These are phyloP conservation scores for Ammodramus savannarum DNA, from an alignment of 2,113 vertebrate species.

Conservation along the genomic window DNA sequence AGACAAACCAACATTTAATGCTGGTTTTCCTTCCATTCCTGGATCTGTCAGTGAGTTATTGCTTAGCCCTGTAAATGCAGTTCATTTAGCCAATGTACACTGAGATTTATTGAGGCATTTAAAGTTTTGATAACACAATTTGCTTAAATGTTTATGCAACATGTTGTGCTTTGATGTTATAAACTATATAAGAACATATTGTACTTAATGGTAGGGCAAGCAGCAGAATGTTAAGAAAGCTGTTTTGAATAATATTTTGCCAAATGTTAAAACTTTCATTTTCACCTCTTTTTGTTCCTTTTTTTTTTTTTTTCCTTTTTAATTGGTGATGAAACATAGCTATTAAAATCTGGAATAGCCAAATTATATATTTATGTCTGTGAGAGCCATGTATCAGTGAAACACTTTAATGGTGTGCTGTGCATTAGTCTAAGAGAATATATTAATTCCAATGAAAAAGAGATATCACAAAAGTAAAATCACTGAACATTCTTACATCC, in stretches of 20 bases:
- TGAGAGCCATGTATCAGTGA: neutral
- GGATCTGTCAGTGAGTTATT: neutral
- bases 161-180: neutral
- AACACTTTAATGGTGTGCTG: neutral
- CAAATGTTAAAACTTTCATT: slow-evolving; percentile 4
- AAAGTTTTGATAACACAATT: neutral
- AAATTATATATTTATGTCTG: neutral
- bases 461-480: neutral
- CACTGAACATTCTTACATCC: neutral
- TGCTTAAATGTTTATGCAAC: slow-evolving; percentile 24
- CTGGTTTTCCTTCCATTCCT: neutral
- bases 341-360: neutral
- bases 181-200: slow-evolving; percentile 33
- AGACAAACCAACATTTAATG: neutral
- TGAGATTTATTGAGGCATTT: neutral
- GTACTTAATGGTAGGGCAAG: slow-evolving; percentile 28
- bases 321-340: neutral
- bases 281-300: neutral
- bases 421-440: neutral
- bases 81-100: neutral
- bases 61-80: neutral
- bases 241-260: slow-evolving; percentile 24
- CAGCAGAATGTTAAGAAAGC: slow-evolving; percentile 28
- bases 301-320: neutral
- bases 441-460: neutral